Evolutionary conservation across 2,797 vertebrate species (phyloP), one percentile per base, ranked within the genome.

Genomic region (Yasuhikotakia modesta): DNA sequence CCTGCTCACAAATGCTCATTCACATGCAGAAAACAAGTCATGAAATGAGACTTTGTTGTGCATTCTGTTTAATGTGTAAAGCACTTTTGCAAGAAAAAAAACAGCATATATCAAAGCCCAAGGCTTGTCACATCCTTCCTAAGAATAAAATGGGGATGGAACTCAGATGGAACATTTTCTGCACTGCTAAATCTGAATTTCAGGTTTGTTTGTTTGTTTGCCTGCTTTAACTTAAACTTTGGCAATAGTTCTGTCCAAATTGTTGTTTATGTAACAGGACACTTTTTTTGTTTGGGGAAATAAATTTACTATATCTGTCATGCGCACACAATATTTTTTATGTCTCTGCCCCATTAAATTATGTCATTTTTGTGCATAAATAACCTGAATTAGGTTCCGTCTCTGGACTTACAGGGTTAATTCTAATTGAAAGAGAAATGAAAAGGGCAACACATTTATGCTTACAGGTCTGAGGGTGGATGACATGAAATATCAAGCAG

Each of bases 51-150:
- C 22, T 60, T 30, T 60, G 57, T 60, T 60, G 57, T 60, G 24
- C 10, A 60, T 60, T 60, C 57, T 27, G 24, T 60, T 60, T 60
- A 60, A 30, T 60, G 24, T 60, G 27, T 16, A 60, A 60, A 60
- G 57, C 24, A 30, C 24, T 14, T 27, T 27, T 60, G 57, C 24
- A 30, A 30, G 24, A 60, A 14, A 58, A n/a, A 13, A 58, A 57
- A 27, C 55, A 30, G 24, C 22, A 27, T 14, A 30, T 60, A 60
- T 60, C 57, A 60, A 60, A 60, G 57, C 13, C 4, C 14, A 17
- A 60, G 57, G 3, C 57, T 60, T 60, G 22, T 17, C 57, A 30
- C 22, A 24, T 30, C 55, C 55, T 14, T 60, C 13, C 21, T 30
- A 30, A 21, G 14, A 60, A 58, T 21, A 60, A 60, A 30, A 60